Evolutionary conservation across 1,140 invertebrate genomes (phyloP).

Genomic region (Wiebesia pumilae): DNA sequence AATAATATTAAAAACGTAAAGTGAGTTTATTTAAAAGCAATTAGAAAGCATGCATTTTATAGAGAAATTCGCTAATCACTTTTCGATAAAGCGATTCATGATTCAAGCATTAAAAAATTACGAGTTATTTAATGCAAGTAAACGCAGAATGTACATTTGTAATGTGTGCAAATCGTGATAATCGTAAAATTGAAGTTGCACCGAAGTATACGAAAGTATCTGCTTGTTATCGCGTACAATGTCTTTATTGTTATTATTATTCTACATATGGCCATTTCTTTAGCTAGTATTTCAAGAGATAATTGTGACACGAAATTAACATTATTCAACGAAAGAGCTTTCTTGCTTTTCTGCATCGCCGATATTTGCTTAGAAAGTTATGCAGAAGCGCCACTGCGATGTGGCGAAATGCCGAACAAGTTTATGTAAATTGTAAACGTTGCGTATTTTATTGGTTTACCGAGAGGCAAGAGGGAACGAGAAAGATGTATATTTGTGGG

Average conservation of each 20-base stretch:
- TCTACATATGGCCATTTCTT: too few relatives aligned
- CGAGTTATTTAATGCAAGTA: too few relatives aligned
- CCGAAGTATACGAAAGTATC: too few relatives aligned
- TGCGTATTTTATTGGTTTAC: conserved; percentile 26
- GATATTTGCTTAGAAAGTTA: background rate
- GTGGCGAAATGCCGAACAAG: background rate
- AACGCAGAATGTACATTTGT: too few relatives aligned
- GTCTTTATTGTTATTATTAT: too few relatives aligned
- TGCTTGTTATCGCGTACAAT: too few relatives aligned
- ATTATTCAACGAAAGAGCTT: background rate
- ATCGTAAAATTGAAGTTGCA: too few relatives aligned
- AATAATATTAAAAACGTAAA: background rate
- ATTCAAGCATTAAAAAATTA: too few relatives aligned
- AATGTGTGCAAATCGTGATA: too few relatives aligned
- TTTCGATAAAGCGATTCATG: too few relatives aligned
- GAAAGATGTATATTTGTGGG: background rate
- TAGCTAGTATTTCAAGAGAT: background rate
- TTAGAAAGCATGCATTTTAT: too few relatives aligned
- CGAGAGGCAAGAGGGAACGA: background rate
- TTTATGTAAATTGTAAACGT: conserved; percentile 30
- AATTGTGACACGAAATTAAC: background rate
- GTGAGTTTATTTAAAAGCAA: background rate
- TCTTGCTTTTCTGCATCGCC: background rate
- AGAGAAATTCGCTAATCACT: too few relatives aligned
- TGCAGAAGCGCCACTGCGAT: background rate